Evolutionary conservation across 2,797 vertebrate genomes (phyloP), one percentile per base, ranked within the genome.

Genomic region (Lagocephalus sceleratus): DNA sequence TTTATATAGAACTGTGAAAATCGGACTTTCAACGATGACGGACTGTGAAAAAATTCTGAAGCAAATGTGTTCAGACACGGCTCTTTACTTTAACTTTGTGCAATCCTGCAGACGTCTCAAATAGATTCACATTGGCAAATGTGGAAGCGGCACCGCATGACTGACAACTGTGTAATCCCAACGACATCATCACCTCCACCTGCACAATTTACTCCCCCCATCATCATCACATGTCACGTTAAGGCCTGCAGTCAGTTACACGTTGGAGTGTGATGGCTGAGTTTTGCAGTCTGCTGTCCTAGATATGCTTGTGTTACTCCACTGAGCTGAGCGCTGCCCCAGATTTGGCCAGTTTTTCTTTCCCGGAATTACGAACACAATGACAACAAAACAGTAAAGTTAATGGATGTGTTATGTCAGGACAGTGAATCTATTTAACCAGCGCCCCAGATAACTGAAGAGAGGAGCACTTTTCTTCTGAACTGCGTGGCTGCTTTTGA

Each of bases 291-390:
- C 54, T 50, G 5, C 63, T 83, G 85, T 62, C 76, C 79, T 73
- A 88, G 49, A 83, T 75, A 59, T 17, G 21, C 49, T 19, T 5
- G 40, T 72, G 73, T 73, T 82, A 47, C 76, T 82, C 76, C 78
- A 15, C 42, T 2, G 45, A 66, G 51, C 55, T 26, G 6, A 20
- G 2, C 40, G 47, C 49, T 74, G 60, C 17, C 66, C 82, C 60
- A 85, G 62, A 79, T 85, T 77, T 50, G 15, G 20, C 12, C 44
- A 10, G 20, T 51, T 51, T 50, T 51, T 72, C 58, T 51, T 60
- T 63, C 57, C 43, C 47, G 2, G 20, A 63, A 46, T 55, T 58
- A 66, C 60, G 35, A 58, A 73, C 48, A 32, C 42, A 51, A 41
- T 8, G n/a, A 55, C 40, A 49, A 51, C 51, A 17, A 40, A 53